phyloP scores from a whole-genome alignment of 2,797 vertebrate species.

The Carcharodon carcharias region DNA sequence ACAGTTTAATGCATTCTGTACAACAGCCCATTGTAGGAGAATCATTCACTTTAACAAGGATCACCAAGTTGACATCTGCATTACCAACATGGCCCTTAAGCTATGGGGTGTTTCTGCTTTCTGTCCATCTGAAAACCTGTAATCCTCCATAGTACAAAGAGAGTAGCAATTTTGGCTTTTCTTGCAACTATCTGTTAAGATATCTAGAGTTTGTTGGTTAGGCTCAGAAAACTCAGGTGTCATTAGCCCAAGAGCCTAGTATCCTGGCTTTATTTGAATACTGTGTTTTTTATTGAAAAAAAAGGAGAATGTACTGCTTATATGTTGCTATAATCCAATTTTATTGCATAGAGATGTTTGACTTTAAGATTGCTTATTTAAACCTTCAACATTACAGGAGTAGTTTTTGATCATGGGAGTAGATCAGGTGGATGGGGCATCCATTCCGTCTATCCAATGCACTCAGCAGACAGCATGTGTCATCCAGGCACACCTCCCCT shows the following conservation, averaged over 20 bases:
- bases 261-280: not conserved
- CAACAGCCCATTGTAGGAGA: not conserved
- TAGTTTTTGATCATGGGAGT: not conserved
- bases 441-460: not conserved
- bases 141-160: not conserved
- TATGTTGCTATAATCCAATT: not conserved
- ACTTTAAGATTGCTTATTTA: not conserved
- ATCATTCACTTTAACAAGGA: slow-evolving; percentile 18
- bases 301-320: not conserved
- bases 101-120: not conserved
- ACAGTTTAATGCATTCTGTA: not conserved
- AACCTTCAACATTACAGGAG: not conserved
- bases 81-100: not conserved
- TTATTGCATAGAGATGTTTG: not conserved
- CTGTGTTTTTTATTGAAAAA: not conserved
- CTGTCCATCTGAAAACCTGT: not conserved
- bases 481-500: too few species aligned
- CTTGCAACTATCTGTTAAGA: not conserved
- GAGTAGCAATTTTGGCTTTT: not conserved
- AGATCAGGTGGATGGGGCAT: not conserved
- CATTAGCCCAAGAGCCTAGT: not conserved
- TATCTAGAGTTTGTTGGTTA: not conserved
- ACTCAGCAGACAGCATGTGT: not conserved
- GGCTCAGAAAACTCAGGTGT: not conserved
- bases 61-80: not conserved